Percentiles rank a stretch among this genome's conserved stretches.
phyloP scores from a whole-genome alignment of 2,113 vertebrate genomes.

The Sceloporus undulatus region DNA sequence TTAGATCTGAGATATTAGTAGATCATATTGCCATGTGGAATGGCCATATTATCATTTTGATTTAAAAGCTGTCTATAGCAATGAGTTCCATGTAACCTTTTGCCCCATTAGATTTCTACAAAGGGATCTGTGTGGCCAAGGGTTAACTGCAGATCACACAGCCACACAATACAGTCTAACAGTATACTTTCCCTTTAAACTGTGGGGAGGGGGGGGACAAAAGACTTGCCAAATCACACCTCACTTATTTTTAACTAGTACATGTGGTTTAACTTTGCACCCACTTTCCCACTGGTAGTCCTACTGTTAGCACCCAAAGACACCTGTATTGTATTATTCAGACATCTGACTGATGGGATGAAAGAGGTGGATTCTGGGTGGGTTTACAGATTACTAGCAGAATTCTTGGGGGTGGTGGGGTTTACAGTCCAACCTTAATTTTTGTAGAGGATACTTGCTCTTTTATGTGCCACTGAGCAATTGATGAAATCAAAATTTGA shows the following conservation, averaged over 20 bases:
- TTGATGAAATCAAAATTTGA: constrained; percentile 13
- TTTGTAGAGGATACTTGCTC: too few relatives aligned
- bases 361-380: constrained; percentile 43
- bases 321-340: constrained; percentile 91
- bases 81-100: constrained; percentile 69
- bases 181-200: constrained; percentile 60
- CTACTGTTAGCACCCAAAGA: constrained; percentile 88
- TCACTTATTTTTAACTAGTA: constrained; percentile 83
- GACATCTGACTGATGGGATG: constrained; percentile 73
- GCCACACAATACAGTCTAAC: constrained; percentile 44
- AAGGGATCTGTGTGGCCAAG: constrained; percentile 66
- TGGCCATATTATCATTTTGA: constrained; percentile 62
- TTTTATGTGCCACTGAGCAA: neutral
- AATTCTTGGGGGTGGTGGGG: neutral
- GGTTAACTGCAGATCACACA: constrained; percentile 66
- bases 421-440: too few relatives aligned
- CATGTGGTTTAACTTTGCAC: constrained; percentile 99
- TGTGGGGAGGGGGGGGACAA: constrained; percentile 55
- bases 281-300: constrained; percentile 93
- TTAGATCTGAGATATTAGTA: constrained; percentile 56
- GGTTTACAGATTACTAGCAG: constrained; percentile 7
- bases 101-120: constrained; percentile 63
- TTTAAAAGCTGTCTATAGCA: constrained; percentile 66
- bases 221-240: constrained; percentile 82
- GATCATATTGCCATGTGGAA: constrained; percentile 68